Evolutionary conservation across 2,113 vertebrate species (phyloP).

Genomic region (Apodemus speciosus): DNA sequence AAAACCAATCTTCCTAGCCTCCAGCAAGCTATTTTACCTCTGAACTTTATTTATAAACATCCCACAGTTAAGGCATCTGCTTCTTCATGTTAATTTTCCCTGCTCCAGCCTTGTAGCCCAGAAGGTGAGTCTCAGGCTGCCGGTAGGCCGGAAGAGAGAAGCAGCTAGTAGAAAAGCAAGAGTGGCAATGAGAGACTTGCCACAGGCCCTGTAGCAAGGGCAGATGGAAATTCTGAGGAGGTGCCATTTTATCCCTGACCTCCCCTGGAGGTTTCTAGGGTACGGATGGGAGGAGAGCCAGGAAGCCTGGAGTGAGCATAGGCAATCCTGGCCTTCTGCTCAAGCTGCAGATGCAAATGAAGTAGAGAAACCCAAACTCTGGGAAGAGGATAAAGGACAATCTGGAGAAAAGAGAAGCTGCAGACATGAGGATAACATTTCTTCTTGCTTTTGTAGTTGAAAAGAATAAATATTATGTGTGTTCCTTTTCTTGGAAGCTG

Average conservation of each 20-base stretch:
- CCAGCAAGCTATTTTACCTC: slow-evolving; percentile 70
- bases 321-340: not conserved
- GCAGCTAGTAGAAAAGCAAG: not conserved
- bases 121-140: slow-evolving; percentile 42
- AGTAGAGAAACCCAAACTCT: slow-evolving; percentile 14
- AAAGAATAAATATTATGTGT: slow-evolving; percentile 3
- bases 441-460: slow-evolving; percentile 37
- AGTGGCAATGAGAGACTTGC: not conserved
- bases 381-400: slow-evolving; percentile 27
- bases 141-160: not conserved
- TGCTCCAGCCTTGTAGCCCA: not conserved
- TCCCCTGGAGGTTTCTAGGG: slow-evolving; percentile 22
- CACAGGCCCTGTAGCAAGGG: not conserved
- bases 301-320: not conserved
- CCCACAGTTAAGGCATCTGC: slow-evolving; percentile 61
- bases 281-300: not conserved
- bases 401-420: not conserved
- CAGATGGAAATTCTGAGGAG: slow-evolving; percentile 18
- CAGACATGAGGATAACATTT: slow-evolving; percentile 9
- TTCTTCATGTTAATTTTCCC: slow-evolving; percentile 68
- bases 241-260: slow-evolving; percentile 19
- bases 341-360: slow-evolving; percentile 38
- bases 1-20: slow-evolving; percentile 25
- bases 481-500: not conserved
- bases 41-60: slow-evolving; percentile 73